Evolutionary conservation across 2,888 invertebrate species (phyloP).

Genomic region (Apamea monoglypha): DNA sequence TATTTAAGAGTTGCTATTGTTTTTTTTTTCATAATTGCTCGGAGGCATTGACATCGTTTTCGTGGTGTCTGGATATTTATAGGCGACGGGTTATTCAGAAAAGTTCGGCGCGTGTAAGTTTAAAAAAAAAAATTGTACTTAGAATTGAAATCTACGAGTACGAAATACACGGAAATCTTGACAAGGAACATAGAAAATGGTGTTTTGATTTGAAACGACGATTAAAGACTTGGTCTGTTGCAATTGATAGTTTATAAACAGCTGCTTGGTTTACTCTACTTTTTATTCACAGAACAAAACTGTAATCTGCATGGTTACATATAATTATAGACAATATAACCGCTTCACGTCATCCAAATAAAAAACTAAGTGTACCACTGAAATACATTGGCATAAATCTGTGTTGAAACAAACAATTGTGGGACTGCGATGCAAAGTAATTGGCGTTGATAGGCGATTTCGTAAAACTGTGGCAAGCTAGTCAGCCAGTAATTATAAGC

Average conservation of each 20-base stretch:
- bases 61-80: constrained; percentile 16
- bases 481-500: constrained; percentile 73
- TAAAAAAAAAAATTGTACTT: not conserved
- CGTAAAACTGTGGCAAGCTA: constrained; percentile 73
- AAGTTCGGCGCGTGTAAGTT: not conserved
- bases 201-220: constrained; percentile 10
- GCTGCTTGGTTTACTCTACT: constrained; percentile 26
- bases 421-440: constrained; percentile 66
- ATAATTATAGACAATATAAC: constrained; percentile 54
- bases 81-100: constrained; percentile 1
- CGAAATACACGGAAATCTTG: not conserved
- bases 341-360: constrained; percentile 48
- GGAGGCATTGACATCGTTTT: constrained; percentile 70
- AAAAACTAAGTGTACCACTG: constrained; percentile 55
- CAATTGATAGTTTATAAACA: constrained; percentile 36
- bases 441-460: constrained; percentile 76
- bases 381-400: constrained; percentile 51
- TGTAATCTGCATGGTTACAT: constrained; percentile 40
- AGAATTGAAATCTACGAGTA: not conserved
- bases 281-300: constrained; percentile 47
- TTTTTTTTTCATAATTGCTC: constrained; percentile 70
- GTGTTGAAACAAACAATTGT: constrained; percentile 67
- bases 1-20: constrained; percentile 76
- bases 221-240: not conserved
- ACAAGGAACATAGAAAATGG: not conserved